Percentiles rank a stretch among this genome's conserved stretches.
Evolutionary conservation across 2,888 invertebrate genomes (phyloP).

Genomic region (Amblyteles armatorius): DNA sequence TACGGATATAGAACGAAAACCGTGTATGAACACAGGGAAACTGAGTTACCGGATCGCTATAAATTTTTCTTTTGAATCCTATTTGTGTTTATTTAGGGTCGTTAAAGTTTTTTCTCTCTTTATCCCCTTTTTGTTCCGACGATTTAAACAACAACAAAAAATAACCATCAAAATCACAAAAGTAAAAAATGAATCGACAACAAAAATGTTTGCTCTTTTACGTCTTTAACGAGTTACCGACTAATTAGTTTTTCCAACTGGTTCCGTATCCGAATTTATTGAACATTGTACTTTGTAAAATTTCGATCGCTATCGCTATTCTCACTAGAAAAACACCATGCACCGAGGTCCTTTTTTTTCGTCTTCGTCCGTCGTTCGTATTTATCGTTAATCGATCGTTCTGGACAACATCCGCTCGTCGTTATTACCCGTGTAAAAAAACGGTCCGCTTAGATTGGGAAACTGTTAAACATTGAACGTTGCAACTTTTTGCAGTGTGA

Average conservation of each 20-base stretch:
- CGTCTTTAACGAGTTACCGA: neutral
- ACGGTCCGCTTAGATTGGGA: neutral
- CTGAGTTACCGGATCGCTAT: slow-evolving; percentile 32
- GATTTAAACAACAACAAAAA: neutral
- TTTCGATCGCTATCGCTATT: slow-evolving; percentile 43
- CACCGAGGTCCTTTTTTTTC: slow-evolving; percentile 47
- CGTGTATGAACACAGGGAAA: slow-evolving; percentile 57
- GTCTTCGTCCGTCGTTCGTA: slow-evolving; percentile 56
- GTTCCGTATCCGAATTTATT: slow-evolving; percentile 45
- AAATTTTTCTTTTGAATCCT: slow-evolving; percentile 21
- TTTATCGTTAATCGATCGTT: slow-evolving; percentile 37
- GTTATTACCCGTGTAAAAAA: neutral
- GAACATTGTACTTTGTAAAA: slow-evolving; percentile 6
- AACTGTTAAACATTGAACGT: neutral
- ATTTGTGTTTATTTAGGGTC: neutral
- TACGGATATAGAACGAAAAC: slow-evolving; percentile 63
- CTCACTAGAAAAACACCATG: slow-evolving; percentile 61
- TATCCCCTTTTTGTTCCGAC: neutral
- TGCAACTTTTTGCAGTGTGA: slow-evolving; percentile 7
- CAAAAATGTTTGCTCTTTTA: slow-evolving; percentile 16
- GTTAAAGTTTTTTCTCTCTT: neutral
- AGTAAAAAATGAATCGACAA: neutral
- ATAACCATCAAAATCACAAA: slow-evolving; percentile 4
- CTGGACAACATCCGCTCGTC: neutral
- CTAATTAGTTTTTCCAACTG: neutral